Evolutionary conservation across 2,113 vertebrate genomes (phyloP), one percentile per base, ranked within the genome.

Genomic region (Triplophysa siluroides): DNA sequence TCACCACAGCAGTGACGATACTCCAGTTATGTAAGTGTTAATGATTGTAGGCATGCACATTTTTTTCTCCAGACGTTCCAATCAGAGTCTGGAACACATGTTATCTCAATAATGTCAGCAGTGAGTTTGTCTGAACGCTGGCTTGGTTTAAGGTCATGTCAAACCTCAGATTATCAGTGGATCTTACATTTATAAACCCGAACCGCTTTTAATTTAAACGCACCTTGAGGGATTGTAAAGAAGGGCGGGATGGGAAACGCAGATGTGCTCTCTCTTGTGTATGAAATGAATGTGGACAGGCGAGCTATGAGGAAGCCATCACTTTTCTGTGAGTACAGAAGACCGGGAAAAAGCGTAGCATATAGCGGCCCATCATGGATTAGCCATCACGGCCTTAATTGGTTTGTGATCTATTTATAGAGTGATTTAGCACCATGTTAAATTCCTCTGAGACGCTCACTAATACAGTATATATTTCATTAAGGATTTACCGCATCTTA

Each of bases 1-100:
- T 77, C 43, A 52, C 13, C 45, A 52, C 45, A 52, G 23, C 23
- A 65, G 12, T 94, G 92, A 91, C 93, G 91, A 92, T 92, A 93
- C 29, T 10, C 21, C 90, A 91, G 88, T 91, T 93, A 93, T 89
- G 89, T 89, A 89, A 92, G 92, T 89, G 90, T 93, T 92, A 94
- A 92, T 93, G 92, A 92, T 92, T 87, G 86, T 62, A 68, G 74
- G 52, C 56, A 62, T 78, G 78, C 76, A 67, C 58, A 76, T 73
- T 41, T 69, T 18, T 16, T 65, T 38, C 33, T 74, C 43, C 21
- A 52, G 45, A 47, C 29, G 0, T 78, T n/a, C 60, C 38, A 77
- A 41, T 66, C 62, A 24, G 19, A 52, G 4, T 1, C 62, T 38
- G 8, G 2, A 26, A 63, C 24, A 76, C 50, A 72, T 56, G 58